Evolutionary conservation across 2,888 invertebrate species (phyloP).

Genomic region (Corythucha ciliata): DNA sequence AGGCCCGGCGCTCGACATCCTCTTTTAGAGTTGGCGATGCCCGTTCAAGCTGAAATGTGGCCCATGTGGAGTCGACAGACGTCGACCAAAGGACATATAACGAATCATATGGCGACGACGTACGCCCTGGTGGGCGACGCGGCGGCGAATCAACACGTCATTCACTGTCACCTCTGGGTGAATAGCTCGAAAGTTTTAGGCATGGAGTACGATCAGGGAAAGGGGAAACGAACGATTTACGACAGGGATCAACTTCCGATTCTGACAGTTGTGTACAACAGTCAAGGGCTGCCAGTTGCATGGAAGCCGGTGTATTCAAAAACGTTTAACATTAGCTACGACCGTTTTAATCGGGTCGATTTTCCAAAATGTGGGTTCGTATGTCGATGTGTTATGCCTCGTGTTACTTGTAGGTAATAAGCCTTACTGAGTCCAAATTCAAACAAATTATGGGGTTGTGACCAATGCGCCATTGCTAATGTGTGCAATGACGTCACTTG

Average conservation of each 20-base stretch:
- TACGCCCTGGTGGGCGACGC: conserved; percentile 78
- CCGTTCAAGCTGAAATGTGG: conserved; percentile 81
- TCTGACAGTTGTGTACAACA: conserved; percentile 78
- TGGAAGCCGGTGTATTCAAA: conserved; percentile 72
- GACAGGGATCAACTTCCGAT: conserved; percentile 62
- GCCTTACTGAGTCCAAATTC: too few species aligned
- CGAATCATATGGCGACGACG: conserved; percentile 69
- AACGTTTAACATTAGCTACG: conserved; percentile 79
- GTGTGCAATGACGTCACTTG: too few species aligned
- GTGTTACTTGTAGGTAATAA: too few species aligned
- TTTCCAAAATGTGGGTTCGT: too few species aligned
- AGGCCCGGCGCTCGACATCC: conserved; percentile 62
- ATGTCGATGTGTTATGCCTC: too few species aligned
- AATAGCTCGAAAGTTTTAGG: conserved; percentile 82
- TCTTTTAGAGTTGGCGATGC: conserved; percentile 68
- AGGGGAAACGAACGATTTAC: conserved; percentile 81
- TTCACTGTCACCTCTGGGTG: conserved; percentile 50
- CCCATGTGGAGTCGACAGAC: conserved; percentile 82
- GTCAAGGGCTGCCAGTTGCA: conserved; percentile 76
- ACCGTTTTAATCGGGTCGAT: too few species aligned
- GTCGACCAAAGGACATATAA: conserved; percentile 65
- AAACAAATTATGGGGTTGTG: too few species aligned
- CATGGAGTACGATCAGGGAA: conserved; percentile 86
- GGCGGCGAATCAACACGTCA: conserved; percentile 65
- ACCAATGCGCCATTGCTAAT: too few species aligned